These are phyloP conservation scores for Picathartes gymnocephalus DNA, from an alignment of 2,113 vertebrate species.

Conservation along the genomic window DNA sequence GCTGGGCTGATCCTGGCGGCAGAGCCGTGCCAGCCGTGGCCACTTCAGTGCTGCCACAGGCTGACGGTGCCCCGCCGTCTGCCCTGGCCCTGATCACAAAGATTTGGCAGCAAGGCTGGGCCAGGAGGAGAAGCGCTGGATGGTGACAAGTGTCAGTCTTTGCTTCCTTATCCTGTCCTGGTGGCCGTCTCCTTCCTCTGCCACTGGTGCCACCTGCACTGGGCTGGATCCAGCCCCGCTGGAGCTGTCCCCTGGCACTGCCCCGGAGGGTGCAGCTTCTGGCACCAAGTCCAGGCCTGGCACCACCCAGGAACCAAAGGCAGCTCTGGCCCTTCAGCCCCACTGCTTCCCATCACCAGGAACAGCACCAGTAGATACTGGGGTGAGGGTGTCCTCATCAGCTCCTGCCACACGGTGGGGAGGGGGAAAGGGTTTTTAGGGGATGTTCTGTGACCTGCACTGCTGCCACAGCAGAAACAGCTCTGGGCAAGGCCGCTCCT, in stretches of 20 bases:
- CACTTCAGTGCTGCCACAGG: accelerated
- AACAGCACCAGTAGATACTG: accelerated
- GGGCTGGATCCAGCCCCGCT: not conserved
- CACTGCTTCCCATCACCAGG: accelerated
- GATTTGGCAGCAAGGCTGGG: accelerated
- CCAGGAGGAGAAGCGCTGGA: not conserved
- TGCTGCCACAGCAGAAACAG: not conserved
- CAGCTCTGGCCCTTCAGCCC: not conserved
- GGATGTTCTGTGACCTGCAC: not conserved
- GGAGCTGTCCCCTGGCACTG: not conserved
- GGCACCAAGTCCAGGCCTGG: not conserved
- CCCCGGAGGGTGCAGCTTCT: accelerated
- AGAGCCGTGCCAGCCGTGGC: accelerated
- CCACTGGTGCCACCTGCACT: accelerated
- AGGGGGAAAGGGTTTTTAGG: not conserved
- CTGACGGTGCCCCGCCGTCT: accelerated
- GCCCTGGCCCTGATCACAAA: not conserved
- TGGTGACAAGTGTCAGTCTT: accelerated
- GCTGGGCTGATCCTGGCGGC: not conserved
- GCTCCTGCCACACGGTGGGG: accelerated
- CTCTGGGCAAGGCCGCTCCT: not conserved
- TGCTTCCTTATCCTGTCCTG: not conserved
- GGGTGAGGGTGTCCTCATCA: not conserved
- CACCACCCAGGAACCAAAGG: not conserved
- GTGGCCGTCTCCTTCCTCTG: accelerated